Evolutionary conservation across 2,888 invertebrate species (phyloP).

Genomic region (Lasioglossum calceatum): DNA sequence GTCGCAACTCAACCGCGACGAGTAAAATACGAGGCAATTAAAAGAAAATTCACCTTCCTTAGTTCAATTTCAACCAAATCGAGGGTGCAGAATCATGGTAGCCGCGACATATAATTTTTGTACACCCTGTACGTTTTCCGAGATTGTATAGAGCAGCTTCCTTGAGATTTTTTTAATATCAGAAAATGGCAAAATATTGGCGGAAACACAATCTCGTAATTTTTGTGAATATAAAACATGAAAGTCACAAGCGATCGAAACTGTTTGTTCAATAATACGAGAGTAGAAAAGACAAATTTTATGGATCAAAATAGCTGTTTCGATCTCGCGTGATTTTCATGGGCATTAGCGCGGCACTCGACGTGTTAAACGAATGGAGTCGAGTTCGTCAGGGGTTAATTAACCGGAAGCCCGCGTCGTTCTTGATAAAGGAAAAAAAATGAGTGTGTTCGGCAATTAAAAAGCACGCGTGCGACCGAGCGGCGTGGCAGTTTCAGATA

Average conservation of each 20-base stretch:
- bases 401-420: background rate
- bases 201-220: too few species aligned
- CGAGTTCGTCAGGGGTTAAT: constrained; percentile 2
- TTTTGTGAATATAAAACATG: background rate
- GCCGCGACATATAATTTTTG: too few species aligned
- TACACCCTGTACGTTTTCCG: background rate
- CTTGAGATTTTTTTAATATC: background rate
- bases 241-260: too few species aligned
- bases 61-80: too few species aligned
- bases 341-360: background rate
- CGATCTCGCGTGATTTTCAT: background rate
- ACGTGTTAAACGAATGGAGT: background rate
- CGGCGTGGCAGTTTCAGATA: constrained; percentile 57
- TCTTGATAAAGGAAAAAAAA: constrained; percentile 13
- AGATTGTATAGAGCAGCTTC: background rate
- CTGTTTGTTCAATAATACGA: too few species aligned
- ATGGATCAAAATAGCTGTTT: background rate
- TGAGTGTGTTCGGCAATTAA: constrained; percentile 32
- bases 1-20: too few species aligned
- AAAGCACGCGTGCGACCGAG: constrained; percentile 15
- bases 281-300: too few species aligned
- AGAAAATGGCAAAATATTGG: too few species aligned
- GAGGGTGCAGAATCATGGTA: too few species aligned
- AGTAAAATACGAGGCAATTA: too few species aligned
- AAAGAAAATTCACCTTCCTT: too few species aligned